These are phyloP conservation scores for Mus caroli DNA, from an alignment of 2,797 vertebrate genomes.

Conservation along the genomic window DNA sequence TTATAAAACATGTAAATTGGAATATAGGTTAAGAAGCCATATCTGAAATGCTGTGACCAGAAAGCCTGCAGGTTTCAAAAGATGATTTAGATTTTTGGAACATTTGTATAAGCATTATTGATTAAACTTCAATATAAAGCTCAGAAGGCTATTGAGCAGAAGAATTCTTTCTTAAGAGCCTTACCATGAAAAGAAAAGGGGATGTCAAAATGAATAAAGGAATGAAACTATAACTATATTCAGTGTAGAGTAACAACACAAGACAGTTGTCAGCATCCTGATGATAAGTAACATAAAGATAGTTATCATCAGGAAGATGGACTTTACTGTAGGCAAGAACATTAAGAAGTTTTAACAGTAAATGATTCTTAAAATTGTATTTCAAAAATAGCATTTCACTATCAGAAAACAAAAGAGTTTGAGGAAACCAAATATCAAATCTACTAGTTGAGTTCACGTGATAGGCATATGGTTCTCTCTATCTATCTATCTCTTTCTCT, in stretches of 20 bases:
- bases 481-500: background rate
- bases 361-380: conserved; percentile 32
- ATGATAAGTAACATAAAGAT: background rate
- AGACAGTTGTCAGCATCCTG: background rate
- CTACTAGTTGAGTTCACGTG: background rate
- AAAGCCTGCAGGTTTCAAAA: background rate
- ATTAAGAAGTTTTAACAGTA: conserved; percentile 12
- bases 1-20: background rate
- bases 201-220: background rate
- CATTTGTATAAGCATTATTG: background rate
- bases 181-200: conserved; percentile 7
- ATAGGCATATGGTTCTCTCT: background rate
- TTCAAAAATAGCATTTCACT: conserved; percentile 8
- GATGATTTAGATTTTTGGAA: background rate
- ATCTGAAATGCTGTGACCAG: background rate
- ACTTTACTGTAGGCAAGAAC: background rate
- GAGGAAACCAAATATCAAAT: background rate
- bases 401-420: background rate
- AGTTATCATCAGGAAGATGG: background rate
- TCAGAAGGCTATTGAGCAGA: background rate
- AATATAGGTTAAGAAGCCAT: background rate
- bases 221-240: background rate
- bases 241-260: background rate
- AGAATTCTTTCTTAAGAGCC: background rate
- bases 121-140: background rate